Evolutionary conservation across 2,113 vertebrate species (phyloP), one percentile per base, ranked within the genome.

Genomic region (Columbina picui): DNA sequence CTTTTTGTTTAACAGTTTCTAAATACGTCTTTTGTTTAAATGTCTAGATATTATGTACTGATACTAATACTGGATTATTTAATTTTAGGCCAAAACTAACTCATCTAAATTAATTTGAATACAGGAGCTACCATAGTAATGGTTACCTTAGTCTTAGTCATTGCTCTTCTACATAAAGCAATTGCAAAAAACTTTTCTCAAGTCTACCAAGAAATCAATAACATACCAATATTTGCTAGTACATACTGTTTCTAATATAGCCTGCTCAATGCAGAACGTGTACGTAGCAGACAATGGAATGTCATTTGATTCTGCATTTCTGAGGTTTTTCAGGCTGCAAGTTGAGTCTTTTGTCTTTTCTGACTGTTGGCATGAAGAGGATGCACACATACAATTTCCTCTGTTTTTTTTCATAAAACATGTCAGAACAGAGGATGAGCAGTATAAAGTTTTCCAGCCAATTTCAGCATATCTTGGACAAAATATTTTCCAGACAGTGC

Each of bases 261-360:
- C 26, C 49, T 68, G 34, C 36, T 94, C n/a, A 68, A 19, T 2
- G 0, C 27, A 86, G 69, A 71, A 34, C 56, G 6, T 38, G 4
- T 49, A 29, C 45, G 9, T n/a, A 79, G 36, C 9, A 9, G 30
- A 16, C 75, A 30, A 57, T 10, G 26, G 61, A 87, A 70, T 76
- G 26, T 67, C 75, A 53, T 84, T 80, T 80, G 55, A 55, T 70
- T 91, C 53, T 80, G 8, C 8, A 22, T 83, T 96, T 89, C 82
- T 80, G 90, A 93, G 57, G 10, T 39, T 91, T 91, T 88, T 88
- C 47, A 80, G 67, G 71, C 63, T 86, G 29, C 70, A 91, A 76
- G 39, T 68, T 89, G 71, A 94, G 78, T 73, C 89, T 89, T 95
- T 89, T 67, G 49, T 92, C 57, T 22, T 87, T 81, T 43, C 43